These are phyloP conservation scores for Drosophila subobscura DNA, from an alignment of 1,140 invertebrate species.

Conservation along the genomic window DNA sequence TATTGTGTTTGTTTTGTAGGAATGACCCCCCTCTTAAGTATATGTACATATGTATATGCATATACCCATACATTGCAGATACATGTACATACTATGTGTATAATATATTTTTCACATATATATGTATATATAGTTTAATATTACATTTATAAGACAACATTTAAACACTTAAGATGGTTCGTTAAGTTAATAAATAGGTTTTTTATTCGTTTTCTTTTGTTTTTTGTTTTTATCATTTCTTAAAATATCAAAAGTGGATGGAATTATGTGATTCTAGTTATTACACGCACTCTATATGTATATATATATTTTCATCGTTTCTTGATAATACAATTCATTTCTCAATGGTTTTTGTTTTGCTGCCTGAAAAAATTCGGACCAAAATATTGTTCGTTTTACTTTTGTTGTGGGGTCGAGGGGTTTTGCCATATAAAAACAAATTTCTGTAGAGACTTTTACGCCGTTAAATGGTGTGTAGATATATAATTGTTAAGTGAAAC, in stretches of 20 bases:
- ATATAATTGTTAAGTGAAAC: slow-evolving; percentile 58
- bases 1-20: slow-evolving; percentile 35
- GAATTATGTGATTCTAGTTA: slow-evolving; percentile 82
- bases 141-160: slow-evolving; percentile 58
- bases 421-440: slow-evolving; percentile 45
- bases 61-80: neutral
- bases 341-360: slow-evolving; percentile 28
- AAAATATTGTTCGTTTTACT: slow-evolving; percentile 17
- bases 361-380: slow-evolving; percentile 47
- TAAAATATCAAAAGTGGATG: slow-evolving; percentile 82
- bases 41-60: slow-evolving; percentile 26
- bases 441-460: slow-evolving; percentile 46
- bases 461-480: slow-evolving; percentile 49
- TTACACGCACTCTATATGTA: slow-evolving; percentile 67
- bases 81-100: slow-evolving; percentile 4
- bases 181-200: slow-evolving; percentile 61
- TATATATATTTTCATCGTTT: slow-evolving; percentile 35
- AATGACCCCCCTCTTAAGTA: slow-evolving; percentile 34
- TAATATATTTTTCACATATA: slow-evolving; percentile 24
- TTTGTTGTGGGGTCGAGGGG: slow-evolving; percentile 3
- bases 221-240: slow-evolving; percentile 53
- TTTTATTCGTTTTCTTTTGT: slow-evolving; percentile 24
- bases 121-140: slow-evolving; percentile 41
- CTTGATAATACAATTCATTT: slow-evolving; percentile 52
- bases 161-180: slow-evolving; percentile 68